Percentiles rank a stretch among this genome's conserved stretches.
Conservation (phyloP, 2,888 invertebrate genomes). For the Prionchulus punctatus region DNA sequence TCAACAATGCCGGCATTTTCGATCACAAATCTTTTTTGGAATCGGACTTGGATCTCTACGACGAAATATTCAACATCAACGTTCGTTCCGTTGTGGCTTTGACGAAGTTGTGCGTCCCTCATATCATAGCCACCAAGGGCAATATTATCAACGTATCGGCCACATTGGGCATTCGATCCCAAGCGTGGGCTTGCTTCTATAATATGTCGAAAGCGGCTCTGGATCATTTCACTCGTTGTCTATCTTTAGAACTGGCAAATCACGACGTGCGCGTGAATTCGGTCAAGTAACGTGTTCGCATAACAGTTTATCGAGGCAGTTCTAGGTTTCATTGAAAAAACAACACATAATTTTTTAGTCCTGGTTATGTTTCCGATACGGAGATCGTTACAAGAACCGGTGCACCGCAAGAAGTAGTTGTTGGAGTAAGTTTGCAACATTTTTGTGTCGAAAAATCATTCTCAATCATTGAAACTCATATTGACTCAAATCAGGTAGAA, state of each 20-base stretch:
- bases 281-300: not conserved
- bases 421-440: no score
- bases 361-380: no score
- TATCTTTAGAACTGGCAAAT: not conserved
- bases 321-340: no score
- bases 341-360: no score
- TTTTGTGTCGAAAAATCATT: no score
- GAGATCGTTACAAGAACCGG: no score
- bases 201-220: not conserved
- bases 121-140: not conserved
- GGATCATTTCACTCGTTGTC: not conserved
- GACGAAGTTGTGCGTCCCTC: not conserved
- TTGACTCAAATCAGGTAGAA: no score
- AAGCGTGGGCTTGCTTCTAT: not conserved
- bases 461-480: no score
- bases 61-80: not conserved
- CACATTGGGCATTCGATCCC: not conserved
- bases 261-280: not conserved
- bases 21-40: not conserved
- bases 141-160: not conserved
- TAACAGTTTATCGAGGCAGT: no score
- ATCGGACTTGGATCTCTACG: not conserved
- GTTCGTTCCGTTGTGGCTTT: not conserved
- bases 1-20: not conserved
- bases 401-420: no score